These are phyloP conservation scores for Rhabdomys pumilio DNA, from an alignment of 2,797 vertebrate species.

Conservation along the genomic window DNA sequence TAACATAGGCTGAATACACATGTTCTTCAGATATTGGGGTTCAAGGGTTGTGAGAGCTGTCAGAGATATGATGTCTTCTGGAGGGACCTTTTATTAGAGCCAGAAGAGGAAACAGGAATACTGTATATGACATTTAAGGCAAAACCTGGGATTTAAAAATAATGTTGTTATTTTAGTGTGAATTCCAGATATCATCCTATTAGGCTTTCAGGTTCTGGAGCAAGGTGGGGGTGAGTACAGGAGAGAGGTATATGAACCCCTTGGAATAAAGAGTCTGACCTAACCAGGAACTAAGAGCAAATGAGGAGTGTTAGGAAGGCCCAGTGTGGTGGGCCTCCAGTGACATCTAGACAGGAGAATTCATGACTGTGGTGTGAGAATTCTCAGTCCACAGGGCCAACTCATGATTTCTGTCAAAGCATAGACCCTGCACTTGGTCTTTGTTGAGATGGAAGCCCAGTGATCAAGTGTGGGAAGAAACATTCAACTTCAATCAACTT, in stretches of 20 bases:
- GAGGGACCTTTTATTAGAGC: not conserved
- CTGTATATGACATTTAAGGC: not conserved
- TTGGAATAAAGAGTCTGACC: not conserved
- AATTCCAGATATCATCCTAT: not conserved
- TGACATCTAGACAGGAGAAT: not conserved
- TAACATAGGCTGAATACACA: not conserved
- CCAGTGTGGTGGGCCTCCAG: no score
- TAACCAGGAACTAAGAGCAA: not conserved
- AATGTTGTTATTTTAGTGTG: not conserved
- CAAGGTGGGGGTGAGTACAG: not conserved
- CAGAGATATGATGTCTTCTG: not conserved
- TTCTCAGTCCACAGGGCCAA: not conserved
- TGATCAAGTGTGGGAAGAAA: not conserved
- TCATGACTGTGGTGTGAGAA: not conserved
- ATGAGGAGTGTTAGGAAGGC: not conserved
- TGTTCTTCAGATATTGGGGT: not conserved
- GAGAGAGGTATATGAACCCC: not conserved
- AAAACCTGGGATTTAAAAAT: no score
- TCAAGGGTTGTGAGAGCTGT: not conserved
- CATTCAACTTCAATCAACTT: not conserved
- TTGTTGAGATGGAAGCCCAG: not conserved
- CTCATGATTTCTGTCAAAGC: not conserved
- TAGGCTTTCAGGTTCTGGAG: not conserved
- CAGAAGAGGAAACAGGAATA: not conserved
- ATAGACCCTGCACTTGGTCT: not conserved